Evolutionary conservation across 2,797 vertebrate species (phyloP).

Genomic region (Platyrinchus mystaceus): DNA sequence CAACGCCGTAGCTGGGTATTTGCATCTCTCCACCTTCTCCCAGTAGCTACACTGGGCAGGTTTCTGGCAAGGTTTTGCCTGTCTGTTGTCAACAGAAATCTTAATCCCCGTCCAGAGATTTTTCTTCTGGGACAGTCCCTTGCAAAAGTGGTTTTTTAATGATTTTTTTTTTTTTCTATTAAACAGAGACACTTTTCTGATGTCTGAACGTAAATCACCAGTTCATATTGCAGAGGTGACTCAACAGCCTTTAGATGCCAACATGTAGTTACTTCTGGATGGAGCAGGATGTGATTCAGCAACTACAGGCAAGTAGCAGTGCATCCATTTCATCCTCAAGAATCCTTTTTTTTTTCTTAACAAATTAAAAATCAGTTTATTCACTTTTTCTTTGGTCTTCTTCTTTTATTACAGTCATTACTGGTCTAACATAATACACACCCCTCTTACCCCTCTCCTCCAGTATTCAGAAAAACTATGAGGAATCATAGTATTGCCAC

Average conservation of each 20-base stretch:
- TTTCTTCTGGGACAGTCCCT: not conserved
- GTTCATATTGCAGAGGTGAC: conserved; percentile 14
- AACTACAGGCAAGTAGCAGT: not conserved
- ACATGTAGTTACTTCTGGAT: conserved; percentile 15
- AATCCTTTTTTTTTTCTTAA: not conserved
- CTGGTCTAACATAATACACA: not conserved
- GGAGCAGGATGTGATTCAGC: conserved; percentile 43
- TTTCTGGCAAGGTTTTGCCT: not conserved
- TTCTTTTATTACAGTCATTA: not conserved
- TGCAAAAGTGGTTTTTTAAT: not conserved
- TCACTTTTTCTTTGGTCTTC: not conserved
- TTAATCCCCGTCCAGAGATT: not conserved
- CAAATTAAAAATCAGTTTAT: not conserved
- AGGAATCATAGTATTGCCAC: not conserved
- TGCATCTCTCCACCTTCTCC: not conserved
- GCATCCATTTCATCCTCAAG: not conserved
- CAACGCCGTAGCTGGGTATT: not conserved
- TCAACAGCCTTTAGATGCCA: conserved; percentile 24
- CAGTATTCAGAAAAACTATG: not conserved
- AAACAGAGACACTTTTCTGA: not conserved
- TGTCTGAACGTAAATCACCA: not conserved
- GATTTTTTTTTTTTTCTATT: not conserved
- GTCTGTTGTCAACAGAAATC: not conserved
- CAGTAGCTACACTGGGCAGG: not conserved
- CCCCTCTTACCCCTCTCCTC: not conserved